Conservation (phyloP, 2,113 vertebrate species). For the Datnioides undecimradiatus region DNA sequence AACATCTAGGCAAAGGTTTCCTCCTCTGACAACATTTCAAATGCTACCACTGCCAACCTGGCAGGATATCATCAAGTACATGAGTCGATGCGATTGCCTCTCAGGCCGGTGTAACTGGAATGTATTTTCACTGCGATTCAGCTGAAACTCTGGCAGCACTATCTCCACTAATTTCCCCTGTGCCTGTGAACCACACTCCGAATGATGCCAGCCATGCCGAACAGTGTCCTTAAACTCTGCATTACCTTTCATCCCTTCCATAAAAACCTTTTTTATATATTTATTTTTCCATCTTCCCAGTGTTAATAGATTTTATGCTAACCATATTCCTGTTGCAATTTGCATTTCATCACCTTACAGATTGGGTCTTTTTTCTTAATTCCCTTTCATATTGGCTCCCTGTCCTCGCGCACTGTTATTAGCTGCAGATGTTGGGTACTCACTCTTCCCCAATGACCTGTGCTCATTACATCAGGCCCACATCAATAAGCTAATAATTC, state of each 20-base stretch:
- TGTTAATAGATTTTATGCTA: conserved; percentile 54
- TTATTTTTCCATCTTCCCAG: conserved; percentile 12
- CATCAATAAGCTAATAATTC: conserved; percentile 69
- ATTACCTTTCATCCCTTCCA: conserved; percentile 50
- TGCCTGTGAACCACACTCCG: conserved; percentile 42
- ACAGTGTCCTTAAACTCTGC: conserved; percentile 54
- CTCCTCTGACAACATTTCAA: conserved; percentile 26
- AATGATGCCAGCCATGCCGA: conserved; percentile 41
- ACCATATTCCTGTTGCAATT: conserved; percentile 26
- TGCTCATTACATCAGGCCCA: conserved; percentile 35
- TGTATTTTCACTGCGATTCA: conserved; percentile 43
- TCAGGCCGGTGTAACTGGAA: conserved; percentile 55
- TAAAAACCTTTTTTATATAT: conserved; percentile 29
- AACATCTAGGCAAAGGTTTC: neutral
- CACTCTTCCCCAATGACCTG: conserved; percentile 54
- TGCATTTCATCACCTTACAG: conserved; percentile 50
- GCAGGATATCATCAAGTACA: conserved; percentile 50
- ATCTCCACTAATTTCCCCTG: conserved; percentile 69
- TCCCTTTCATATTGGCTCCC: conserved; percentile 48
- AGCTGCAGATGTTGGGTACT: conserved; percentile 38
- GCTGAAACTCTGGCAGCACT: conserved; percentile 44
- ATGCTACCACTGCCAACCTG: conserved; percentile 22
- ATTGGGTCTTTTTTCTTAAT: conserved; percentile 42
- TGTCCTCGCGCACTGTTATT: conserved; percentile 39
- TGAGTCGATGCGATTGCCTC: conserved; percentile 48